These are phyloP conservation scores for Drosophila willistoni DNA, from an alignment of 1,140 invertebrate genomes.

Conservation along the genomic window DNA sequence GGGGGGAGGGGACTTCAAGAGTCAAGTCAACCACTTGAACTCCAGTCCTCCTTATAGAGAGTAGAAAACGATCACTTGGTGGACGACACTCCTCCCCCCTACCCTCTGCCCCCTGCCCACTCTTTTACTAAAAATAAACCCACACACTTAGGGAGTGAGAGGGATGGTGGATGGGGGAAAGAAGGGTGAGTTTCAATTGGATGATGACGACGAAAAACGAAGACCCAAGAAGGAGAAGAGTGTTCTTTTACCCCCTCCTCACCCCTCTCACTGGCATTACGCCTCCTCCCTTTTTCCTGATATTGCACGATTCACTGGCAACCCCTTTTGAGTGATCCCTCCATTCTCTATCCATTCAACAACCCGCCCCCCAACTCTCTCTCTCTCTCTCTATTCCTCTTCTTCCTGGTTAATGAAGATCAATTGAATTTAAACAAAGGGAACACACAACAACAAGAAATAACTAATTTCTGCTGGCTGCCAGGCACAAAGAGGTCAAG, in stretches of 20 bases:
- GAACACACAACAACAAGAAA: conserved; percentile 29
- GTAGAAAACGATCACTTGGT: not conserved
- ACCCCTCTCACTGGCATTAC: conserved; percentile 31
- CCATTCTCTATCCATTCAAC: conserved; percentile 15
- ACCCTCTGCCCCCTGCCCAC: not conserved
- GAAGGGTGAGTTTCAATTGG: conserved; percentile 62
- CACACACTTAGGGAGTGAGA: conserved; percentile 34
- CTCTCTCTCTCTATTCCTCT: not conserved
- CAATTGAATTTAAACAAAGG: conserved; percentile 81
- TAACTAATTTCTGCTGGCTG: conserved; percentile 7
- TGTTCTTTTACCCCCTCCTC: not conserved
- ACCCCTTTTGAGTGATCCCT: conserved; percentile 41
- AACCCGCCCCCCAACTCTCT: not conserved
- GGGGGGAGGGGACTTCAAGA: conserved; percentile 32
- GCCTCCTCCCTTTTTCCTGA: conserved; percentile 15
- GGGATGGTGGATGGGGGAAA: conserved; percentile 1
- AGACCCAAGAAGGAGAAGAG: conserved; percentile 45
- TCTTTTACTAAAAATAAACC: conserved; percentile 49
- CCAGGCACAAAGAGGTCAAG: conserved; percentile 36
- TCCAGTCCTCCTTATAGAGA: conserved; percentile 21
- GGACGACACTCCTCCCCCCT: no score
- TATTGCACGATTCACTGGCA: conserved; percentile 66
- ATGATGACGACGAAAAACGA: conserved; percentile 52
- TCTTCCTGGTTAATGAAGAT: conserved; percentile 68
- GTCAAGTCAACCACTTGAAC: conserved; percentile 76